phyloP scores from a whole-genome alignment of 2,888 invertebrate genomes.

The Lamellibrachia satsuma region DNA sequence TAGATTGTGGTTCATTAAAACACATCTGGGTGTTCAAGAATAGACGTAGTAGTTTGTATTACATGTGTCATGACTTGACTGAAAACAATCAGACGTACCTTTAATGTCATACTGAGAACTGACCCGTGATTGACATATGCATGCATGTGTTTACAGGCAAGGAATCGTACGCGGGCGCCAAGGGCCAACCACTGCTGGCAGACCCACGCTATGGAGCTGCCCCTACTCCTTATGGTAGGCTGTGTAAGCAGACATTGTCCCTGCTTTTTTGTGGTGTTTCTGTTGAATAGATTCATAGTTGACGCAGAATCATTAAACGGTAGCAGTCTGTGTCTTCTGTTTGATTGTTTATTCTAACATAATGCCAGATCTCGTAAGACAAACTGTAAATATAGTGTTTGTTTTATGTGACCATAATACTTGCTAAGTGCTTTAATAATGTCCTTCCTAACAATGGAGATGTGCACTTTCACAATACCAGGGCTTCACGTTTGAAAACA shows the following conservation, averaged over 20 bases:
- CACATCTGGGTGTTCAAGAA: too few relatives aligned
- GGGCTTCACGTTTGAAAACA: too few relatives aligned
- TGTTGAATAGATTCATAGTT: background rate
- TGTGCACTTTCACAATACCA: too few relatives aligned
- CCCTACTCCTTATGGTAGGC: background rate
- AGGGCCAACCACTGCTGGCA: constrained; percentile 38
- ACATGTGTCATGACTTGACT: too few relatives aligned
- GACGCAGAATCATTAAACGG: background rate
- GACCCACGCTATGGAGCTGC: constrained; percentile 40
- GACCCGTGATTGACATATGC: too few relatives aligned
- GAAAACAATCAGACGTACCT: too few relatives aligned
- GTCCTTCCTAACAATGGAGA: too few relatives aligned
- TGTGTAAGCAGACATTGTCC: background rate
- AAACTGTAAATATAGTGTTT: background rate
- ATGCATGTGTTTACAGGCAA: background rate
- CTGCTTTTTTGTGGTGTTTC: background rate
- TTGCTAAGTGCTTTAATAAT: background rate
- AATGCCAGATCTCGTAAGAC: background rate
- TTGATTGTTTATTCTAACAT: background rate
- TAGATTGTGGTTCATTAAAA: too few relatives aligned
- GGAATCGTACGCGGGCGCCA: constrained; percentile 23
- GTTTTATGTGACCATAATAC: background rate
- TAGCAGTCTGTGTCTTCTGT: background rate
- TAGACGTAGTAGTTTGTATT: too few relatives aligned
- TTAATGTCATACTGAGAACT: too few relatives aligned